Evolutionary conservation across 2,888 invertebrate species (phyloP).

Genomic region (Silvanus unidentatus): DNA sequence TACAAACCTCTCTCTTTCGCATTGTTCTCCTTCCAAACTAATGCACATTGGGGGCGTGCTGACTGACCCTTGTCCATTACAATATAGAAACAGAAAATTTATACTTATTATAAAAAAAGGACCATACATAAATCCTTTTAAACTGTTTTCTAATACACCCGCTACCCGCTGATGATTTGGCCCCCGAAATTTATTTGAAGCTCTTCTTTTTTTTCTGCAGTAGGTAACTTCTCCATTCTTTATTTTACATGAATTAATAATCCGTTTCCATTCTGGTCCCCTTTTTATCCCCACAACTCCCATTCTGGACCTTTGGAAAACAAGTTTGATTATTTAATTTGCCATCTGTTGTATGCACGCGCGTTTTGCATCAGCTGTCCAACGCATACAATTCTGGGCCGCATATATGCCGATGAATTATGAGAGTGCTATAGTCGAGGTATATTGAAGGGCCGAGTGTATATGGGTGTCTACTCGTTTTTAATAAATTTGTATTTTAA

Average conservation of each 20-base stretch:
- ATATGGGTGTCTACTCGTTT: constrained; percentile 11
- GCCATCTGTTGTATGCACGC: constrained; percentile 26
- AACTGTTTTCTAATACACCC: too few relatives aligned
- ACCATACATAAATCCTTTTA: too few relatives aligned
- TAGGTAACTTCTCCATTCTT: too few relatives aligned
- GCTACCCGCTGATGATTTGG: too few relatives aligned
- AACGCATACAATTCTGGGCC: constrained; percentile 12
- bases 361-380: constrained; percentile 26
- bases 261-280: too few relatives aligned
- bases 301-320: constrained; percentile 6
- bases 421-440: neutral
- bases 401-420: neutral
- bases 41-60: neutral
- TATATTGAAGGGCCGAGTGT: constrained; percentile 6
- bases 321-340: constrained; percentile 27
- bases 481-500: constrained; percentile 22
- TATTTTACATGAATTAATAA: too few relatives aligned
- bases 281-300: too few relatives aligned
- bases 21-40: neutral
- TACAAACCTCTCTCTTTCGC: neutral
- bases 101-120: too few relatives aligned
- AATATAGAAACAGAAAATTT: neutral
- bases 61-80: neutral
- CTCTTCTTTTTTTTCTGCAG: too few relatives aligned
- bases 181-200: too few relatives aligned